Percentiles rank a stretch among this genome's conserved stretches.
Conservation (phyloP, 2,113 vertebrate genomes). For the Plecotus auritus region DNA sequence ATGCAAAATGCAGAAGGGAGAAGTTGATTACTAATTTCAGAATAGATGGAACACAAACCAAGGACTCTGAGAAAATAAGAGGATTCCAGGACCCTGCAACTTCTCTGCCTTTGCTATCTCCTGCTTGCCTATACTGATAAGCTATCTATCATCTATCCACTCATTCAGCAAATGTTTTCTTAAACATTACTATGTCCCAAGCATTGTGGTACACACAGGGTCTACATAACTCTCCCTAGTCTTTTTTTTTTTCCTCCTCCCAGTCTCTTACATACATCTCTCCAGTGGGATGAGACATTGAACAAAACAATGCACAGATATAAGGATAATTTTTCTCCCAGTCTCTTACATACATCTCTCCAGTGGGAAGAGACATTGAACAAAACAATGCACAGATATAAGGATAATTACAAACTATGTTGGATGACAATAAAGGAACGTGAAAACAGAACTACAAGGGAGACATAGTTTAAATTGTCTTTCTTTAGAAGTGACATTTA, state of each 20-base stretch:
- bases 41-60: neutral
- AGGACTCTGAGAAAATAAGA: neutral
- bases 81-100: neutral
- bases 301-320: too few species aligned
- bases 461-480: neutral
- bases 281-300: neutral
- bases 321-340: constrained; percentile 26
- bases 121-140: neutral
- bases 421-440: neutral
- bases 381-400: constrained; percentile 14
- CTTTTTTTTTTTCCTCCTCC: neutral
- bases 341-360: neutral
- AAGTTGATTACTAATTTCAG: neutral
- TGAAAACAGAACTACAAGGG: neutral
- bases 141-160: neutral
- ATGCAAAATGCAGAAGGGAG: neutral
- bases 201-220: neutral
- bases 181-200: neutral
- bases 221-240: neutral
- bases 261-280: neutral
- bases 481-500: constrained; percentile 32
- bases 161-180: neutral
- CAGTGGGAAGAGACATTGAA: neutral
- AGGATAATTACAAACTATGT: constrained; percentile 10
- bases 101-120: neutral